Base-by-base conservation (phyloP, 1,140 invertebrate genomes). In the Pseudomyrmex pallidus region DNA sequence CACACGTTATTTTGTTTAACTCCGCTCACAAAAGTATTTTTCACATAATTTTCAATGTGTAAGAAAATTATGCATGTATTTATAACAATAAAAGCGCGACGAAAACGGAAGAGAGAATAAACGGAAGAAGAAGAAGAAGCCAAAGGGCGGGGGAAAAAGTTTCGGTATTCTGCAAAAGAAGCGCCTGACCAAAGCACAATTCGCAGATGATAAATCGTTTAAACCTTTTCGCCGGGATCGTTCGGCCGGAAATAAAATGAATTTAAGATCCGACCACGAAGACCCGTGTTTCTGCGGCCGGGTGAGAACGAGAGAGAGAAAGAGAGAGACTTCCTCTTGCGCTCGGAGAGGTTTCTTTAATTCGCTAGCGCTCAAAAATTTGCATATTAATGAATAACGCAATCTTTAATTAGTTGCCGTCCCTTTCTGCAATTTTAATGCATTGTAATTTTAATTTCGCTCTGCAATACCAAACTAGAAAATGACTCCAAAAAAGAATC, bases 221-320 rank as follows among this genome's bases (percentile, higher is more conserved):
- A 78, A 87, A 90, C 89, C 91, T 92, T 94, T 94, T 94, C 93
- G 93, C 64, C 74, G 77, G 46, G 82, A 86, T 82, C 88, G 87
- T 89, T 94, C 92, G 92, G 88, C 92, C 91, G 91, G 92, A 94
- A 94, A 90, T 92, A 93, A 94, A 92, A 88, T 87, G 91, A 92
- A 94, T 94, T 94, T 93, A 94, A 94, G 93, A 92, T 93, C 91
- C 90, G 86, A 85, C 89, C 87, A 84, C 86, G 63, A 86, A 77
- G 70, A 86, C 57, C 64, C 77, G 80, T 54, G 82, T 25, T 17
- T 52, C 63, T 64, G 82, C 72, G 63, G 85, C 63, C 66, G 74
- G 74, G 67, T 72, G 12, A 63, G 87, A 25, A 56, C 44, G 52
- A 25, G 12, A 46, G 67, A 54, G 82, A 57, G 78, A 62, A 44